Evolutionary conservation across 92 coral and sea anemone species (phyloP), one percentile per base, ranked within the genome.

Genomic region (Palythoa heliodiscus): DNA sequence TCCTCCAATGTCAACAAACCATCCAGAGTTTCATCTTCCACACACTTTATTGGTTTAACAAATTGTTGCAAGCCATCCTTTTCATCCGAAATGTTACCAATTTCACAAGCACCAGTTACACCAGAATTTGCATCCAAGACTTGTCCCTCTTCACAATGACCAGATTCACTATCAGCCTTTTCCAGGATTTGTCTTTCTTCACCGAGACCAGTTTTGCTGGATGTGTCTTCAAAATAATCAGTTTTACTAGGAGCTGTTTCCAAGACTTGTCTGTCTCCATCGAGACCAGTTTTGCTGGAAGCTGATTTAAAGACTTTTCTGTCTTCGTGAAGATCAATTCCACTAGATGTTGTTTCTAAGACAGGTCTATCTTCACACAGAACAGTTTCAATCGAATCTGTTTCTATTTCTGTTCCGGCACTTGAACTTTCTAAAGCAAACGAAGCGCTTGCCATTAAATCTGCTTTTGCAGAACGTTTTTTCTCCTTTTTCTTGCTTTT

Each of bases 401-500:
- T 67, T 80, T 80, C 84, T 13, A 66, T 58, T 22, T 80, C 84
- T 16, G 84, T 48, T 23, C 35, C 58, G 25, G 13, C 73, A 14
- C 74, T 80, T 24, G 74, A 9, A 48, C 20, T 47, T 22, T 80
- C 74, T 40, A 70, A 47, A 0, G 13, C 20, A 20, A 47, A 23
- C 13, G 60, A 19, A 0, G 40, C 38, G 2, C 64, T 64, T 43
- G 20, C 84, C 4, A 12, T 11, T 48, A 53, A 43, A 16, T 22
- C 48, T 64, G 3, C 5, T 71, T 52, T 83, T 52, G 38, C 70
- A 22, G 20, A 39, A 24, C 53, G 67, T 55, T 82, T 87, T 58
- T 86, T 86, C 35, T 75, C 70, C 37, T 76, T 72, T 77, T 63
- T 61, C 85, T 82, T 90, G 43, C 58, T 84, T 71, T 87, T 87